Evolutionary conservation across 1,140 invertebrate genomes (phyloP).

Genomic region (Atopsyche davidsoni): DNA sequence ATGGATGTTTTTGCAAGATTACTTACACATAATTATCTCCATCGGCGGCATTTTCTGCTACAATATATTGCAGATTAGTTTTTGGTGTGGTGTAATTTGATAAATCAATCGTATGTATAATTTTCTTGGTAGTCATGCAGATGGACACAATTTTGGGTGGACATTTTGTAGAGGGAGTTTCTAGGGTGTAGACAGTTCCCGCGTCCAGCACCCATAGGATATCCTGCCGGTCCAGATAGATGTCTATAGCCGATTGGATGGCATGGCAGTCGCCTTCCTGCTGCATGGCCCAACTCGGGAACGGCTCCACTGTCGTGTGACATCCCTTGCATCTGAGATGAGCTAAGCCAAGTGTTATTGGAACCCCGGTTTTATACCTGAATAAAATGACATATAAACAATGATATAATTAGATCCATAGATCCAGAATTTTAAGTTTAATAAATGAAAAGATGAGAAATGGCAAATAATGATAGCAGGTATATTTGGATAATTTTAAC

Average conservation of each 20-base stretch:
- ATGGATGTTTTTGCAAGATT: not conserved
- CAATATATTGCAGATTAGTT: conserved; percentile 21
- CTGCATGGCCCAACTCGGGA: conserved; percentile 54
- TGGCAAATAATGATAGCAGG: not conserved
- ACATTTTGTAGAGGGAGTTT: conserved; percentile 15
- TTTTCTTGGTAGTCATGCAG: conserved; percentile 7
- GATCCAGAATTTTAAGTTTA: not conserved
- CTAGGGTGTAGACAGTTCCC: conserved; percentile 11
- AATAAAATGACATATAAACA: not conserved
- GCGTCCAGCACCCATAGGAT: conserved; percentile 29
- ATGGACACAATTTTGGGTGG: conserved; percentile 21
- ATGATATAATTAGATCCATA: not conserved
- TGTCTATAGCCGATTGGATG: conserved; percentile 54
- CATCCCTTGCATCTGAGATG: conserved; percentile 6
- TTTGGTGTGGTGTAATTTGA: not conserved
- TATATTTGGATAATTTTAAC: not conserved
- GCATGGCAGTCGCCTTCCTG: conserved; percentile 53
- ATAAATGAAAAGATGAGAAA: not conserved
- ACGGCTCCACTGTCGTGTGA: conserved; percentile 35
- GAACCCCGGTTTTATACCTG: conserved; percentile 17
- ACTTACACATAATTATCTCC: conserved; percentile 19
- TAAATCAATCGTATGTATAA: conserved; percentile 16
- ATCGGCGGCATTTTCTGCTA: conserved; percentile 14
- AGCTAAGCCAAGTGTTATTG: conserved; percentile 10
- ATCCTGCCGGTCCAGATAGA: conserved; percentile 49